These are phyloP conservation scores for Hycleus cichorii DNA, from an alignment of 1,140 invertebrate species.

Conservation along the genomic window DNA sequence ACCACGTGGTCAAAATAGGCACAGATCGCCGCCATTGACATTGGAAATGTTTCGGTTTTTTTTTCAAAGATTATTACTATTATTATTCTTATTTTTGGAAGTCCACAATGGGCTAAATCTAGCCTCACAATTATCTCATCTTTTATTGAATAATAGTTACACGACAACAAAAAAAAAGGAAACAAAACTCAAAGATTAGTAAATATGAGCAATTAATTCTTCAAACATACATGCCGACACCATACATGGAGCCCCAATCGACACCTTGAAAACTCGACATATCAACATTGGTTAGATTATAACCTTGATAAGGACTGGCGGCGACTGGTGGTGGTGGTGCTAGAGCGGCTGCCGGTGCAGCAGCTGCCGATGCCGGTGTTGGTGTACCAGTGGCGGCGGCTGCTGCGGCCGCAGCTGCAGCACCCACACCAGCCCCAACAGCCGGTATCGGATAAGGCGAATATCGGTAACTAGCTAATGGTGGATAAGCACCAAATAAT, in stretches of 20 bases:
- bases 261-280: constrained; percentile 86
- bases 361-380: constrained; percentile 44
- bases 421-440: constrained; percentile 47
- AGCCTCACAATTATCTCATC: background rate
- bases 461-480: constrained; percentile 63
- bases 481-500: constrained; percentile 56
- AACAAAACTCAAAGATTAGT: constrained; percentile 12
- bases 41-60: constrained; percentile 26
- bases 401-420: constrained; percentile 46
- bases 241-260: constrained; percentile 84
- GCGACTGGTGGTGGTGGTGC: constrained; percentile 51
- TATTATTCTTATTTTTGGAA: constrained; percentile 13
- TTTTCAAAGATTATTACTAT: too few relatives aligned
- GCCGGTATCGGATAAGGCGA: constrained; percentile 60
- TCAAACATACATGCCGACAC: constrained; percentile 85
- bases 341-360: constrained; percentile 46
- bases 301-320: constrained; percentile 68
- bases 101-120: constrained; percentile 12
- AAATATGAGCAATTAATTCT: constrained; percentile 12
- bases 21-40: constrained; percentile 32
- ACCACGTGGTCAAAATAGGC: constrained; percentile 27
- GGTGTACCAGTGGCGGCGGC: constrained; percentile 39
- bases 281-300: constrained; percentile 78
- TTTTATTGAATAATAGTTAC: background rate
- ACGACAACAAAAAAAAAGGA: constrained; percentile 14